Conservation (phyloP, 2,888 invertebrate genomes). For the Hartigia nigra region DNA sequence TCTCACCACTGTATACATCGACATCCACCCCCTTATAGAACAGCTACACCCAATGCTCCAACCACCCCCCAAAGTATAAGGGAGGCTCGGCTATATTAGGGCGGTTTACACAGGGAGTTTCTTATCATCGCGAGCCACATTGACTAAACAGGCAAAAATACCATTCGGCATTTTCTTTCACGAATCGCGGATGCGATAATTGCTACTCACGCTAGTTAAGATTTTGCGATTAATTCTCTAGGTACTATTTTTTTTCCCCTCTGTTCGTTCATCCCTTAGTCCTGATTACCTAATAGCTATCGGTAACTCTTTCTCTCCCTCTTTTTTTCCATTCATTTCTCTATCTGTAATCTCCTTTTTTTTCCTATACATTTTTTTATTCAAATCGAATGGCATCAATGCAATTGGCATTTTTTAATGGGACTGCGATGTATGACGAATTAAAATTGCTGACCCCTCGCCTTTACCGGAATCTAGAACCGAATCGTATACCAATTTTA, state of each 20-base stretch:
- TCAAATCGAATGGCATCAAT: neutral
- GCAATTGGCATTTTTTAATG: neutral
- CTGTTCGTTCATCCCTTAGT: neutral
- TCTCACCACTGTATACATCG: slow-evolving; percentile 55
- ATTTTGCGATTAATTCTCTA: neutral
- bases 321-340: neutral
- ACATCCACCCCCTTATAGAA: slow-evolving; percentile 21
- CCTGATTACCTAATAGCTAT: neutral
- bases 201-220: slow-evolving; percentile 33
- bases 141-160: slow-evolving; percentile 58
- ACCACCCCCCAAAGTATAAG: neutral
- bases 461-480: neutral
- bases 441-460: neutral
- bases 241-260: neutral
- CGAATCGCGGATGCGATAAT: slow-evolving; percentile 48
- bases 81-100: neutral
- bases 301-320: neutral
- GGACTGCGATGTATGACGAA: neutral
- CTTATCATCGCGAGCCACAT: slow-evolving; percentile 55
- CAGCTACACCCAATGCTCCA: neutral
- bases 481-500: neutral
- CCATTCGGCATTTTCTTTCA: slow-evolving; percentile 58
- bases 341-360: neutral
- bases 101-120: slow-evolving; percentile 28
- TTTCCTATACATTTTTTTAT: neutral